Base-by-base conservation (phyloP, 1,140 invertebrate genomes). In the Cotesia typhae region DNA sequence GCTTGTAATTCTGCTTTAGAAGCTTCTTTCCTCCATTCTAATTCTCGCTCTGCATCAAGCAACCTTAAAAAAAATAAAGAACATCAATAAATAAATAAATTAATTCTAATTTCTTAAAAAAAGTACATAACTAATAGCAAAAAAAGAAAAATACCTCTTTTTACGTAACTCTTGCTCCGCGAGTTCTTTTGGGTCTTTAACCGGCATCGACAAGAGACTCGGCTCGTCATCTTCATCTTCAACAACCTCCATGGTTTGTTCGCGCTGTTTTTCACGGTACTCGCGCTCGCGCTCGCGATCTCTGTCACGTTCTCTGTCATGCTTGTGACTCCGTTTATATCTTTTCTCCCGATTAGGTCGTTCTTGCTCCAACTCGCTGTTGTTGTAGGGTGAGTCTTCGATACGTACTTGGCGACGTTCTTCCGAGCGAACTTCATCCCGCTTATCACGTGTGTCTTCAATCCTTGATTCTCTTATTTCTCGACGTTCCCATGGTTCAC, bases 21-120 rank as follows among this genome's bases (percentile, higher is more conserved):
- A 61, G 90, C 89, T 82, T 94, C 91, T 81, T 94, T 94, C 59
- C 92, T 89, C 70, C 92, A 89, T 1, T 91, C 91, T 89, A 92
- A 93, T 86, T 94, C 93, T 53, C 92, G 87, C 79, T 94, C 92
- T 2, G 86, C 84, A 71, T 85, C 84, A 7, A 87, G 67, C 9
- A 87, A 76, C 61, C 84, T 83, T 37, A 3, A 10, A 47, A 47
- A 47, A 7, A 47, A 47, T 10, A 47, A 47, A 47, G 9, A 41
- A 47, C 53, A 70, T 36, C 59, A 68, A 4, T 38, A 67, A 65
- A 10, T 63, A 14, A 75, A 71, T 81, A 81, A 7, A 74, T 72
- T 76, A 77, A 55, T 65, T 75, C 28, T 74, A 77, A 41, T 72
- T 76, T 35, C 38, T 6, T 47, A 47, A 10, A 47, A 10, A 47